Conservation (phyloP, 2,888 invertebrate genomes). For the Salticus scenicus region DNA sequence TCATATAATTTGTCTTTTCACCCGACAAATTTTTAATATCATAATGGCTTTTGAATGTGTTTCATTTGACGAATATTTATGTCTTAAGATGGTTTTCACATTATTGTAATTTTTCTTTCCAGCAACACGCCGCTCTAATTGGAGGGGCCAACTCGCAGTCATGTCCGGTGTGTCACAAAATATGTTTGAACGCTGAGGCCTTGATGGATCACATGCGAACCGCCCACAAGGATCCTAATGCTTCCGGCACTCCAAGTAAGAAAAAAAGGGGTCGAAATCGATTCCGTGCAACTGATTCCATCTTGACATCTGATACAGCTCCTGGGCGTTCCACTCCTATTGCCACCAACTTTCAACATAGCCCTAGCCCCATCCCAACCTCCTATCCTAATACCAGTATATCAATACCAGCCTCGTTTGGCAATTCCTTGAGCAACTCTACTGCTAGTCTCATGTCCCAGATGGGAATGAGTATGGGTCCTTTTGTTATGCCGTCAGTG, state of each 20-base stretch:
- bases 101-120: conserved; percentile 82
- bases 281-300: conserved; percentile 74
- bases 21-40: too few species aligned
- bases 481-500: conserved; percentile 60
- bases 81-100: too few species aligned
- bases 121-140: conserved; percentile 95
- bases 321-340: conserved; percentile 63
- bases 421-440: conserved; percentile 50
- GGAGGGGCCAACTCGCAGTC: conserved; percentile 93
- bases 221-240: conserved; percentile 94
- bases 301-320: conserved; percentile 67
- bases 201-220: conserved; percentile 97
- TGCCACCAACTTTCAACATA: conserved; percentile 67
- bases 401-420: conserved; percentile 60
- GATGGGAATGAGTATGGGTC: conserved; percentile 66
- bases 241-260: conserved; percentile 92
- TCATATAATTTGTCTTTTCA: too few species aligned
- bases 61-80: too few species aligned
- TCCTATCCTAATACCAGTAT: conserved; percentile 52
- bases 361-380: conserved; percentile 60
- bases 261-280: conserved; percentile 76
- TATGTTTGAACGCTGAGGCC: conserved; percentile 93
- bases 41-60: too few species aligned
- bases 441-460: conserved; percentile 60
- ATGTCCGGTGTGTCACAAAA: conserved; percentile 95